A percentile compares a stretch with the other conserved stretches of the same genome.
Evolutionary conservation across 2,113 vertebrate species (phyloP).

Genomic region (Heteronetta atricapilla): DNA sequence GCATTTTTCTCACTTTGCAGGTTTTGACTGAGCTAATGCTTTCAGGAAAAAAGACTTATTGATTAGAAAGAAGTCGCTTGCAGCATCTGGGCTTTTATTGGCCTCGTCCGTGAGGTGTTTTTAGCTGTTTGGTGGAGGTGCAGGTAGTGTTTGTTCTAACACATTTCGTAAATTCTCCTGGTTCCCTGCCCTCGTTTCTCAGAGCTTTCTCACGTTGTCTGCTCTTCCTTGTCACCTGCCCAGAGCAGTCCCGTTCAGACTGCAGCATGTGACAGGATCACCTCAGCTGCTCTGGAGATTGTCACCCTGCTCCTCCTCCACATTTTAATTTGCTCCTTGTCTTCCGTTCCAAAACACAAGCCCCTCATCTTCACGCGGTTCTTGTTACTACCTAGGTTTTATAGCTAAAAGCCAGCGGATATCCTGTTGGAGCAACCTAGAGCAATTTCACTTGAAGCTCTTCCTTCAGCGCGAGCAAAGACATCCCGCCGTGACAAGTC

Average conservation of each 20-base stretch:
- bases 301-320: background rate
- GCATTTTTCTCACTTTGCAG: conserved; percentile 66
- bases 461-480: background rate
- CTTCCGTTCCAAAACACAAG: background rate
- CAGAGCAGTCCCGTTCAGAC: background rate
- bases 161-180: conserved; percentile 16
- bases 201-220: background rate
- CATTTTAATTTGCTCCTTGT: background rate
- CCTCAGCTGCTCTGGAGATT: background rate
- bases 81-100: conserved; percentile 34
- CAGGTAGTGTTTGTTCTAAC: conserved; percentile 33
- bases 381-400: background rate
- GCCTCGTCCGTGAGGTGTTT: background rate
- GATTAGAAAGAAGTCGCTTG: conserved; percentile 38
- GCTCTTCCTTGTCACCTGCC: background rate
- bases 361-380: background rate
- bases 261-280: background rate
- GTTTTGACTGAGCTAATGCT: conserved; percentile 67
- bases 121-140: background rate
- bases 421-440: background rate
- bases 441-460: background rate
- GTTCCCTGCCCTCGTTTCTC: background rate
- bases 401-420: background rate
- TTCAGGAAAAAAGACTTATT: conserved; percentile 45
- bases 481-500: background rate